Conservation (phyloP, 2,888 invertebrate species). For the Ametastegia equiseti region DNA sequence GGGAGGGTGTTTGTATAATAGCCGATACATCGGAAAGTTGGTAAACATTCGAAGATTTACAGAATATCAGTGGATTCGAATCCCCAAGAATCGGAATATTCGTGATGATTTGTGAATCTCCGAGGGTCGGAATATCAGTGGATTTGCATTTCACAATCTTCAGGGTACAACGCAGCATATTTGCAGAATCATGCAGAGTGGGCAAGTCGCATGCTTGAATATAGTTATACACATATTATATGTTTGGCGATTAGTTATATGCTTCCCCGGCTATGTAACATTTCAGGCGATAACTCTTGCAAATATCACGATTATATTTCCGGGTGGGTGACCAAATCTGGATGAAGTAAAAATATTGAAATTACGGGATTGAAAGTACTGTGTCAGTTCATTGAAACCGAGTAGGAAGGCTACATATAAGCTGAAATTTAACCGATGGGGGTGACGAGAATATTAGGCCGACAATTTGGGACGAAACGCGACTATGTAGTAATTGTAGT, state of each 20-base stretch:
- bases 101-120: neutral
- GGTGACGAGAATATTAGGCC: too few relatives aligned
- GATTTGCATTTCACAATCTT: neutral
- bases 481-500: too few relatives aligned
- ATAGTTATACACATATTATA: neutral
- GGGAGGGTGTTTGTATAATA: neutral
- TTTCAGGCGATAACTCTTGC: too few relatives aligned
- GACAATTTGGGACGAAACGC: too few relatives aligned
- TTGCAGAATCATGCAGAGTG: neutral
- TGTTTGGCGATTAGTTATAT: neutral
- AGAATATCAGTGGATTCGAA: neutral
- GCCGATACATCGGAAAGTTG: neutral
- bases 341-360: too few relatives aligned
- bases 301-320: too few relatives aligned
- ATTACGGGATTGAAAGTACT: too few relatives aligned
- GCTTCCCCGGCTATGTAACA: neutral
- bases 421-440: too few relatives aligned
- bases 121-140: neutral
- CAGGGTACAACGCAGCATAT: neutral
- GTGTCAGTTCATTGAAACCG: too few relatives aligned
- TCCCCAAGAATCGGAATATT: neutral
- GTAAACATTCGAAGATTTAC: neutral
- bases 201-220: neutral
- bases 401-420: too few relatives aligned
- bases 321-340: too few relatives aligned